Percentiles rank a stretch among this genome's conserved stretches.
Conservation (phyloP, 2,888 invertebrate species). For the Mythimna lalbum region DNA sequence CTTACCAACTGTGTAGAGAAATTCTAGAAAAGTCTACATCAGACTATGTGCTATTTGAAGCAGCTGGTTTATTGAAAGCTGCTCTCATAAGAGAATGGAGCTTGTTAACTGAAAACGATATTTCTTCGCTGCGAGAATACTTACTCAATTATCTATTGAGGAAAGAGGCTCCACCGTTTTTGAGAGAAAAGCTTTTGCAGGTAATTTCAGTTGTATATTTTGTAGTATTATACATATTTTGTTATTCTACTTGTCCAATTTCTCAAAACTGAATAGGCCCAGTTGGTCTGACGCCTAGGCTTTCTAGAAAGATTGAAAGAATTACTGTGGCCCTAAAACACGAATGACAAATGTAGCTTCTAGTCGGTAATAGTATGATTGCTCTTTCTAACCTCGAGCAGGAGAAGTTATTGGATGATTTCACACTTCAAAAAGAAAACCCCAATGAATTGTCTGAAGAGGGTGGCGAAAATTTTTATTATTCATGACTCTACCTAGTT, state of each 20-base stretch:
- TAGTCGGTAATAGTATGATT: too few relatives aligned
- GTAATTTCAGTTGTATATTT: conserved; percentile 74
- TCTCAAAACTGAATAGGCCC: too few relatives aligned
- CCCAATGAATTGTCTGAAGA: not conserved
- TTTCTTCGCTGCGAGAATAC: conserved; percentile 94
- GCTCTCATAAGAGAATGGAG: conserved; percentile 96
- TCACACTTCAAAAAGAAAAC: too few relatives aligned
- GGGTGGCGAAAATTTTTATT: not conserved
- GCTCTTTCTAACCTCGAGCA: too few relatives aligned
- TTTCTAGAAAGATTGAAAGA: too few relatives aligned
- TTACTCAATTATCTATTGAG: conserved; percentile 94
- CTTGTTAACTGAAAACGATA: conserved; percentile 92
- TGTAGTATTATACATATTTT: not conserved
- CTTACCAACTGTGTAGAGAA: conserved; percentile 95
- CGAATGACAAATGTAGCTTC: too few relatives aligned
- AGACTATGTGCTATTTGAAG: conserved; percentile 96
- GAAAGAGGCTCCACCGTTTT: conserved; percentile 93
- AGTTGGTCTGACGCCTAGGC: too few relatives aligned
- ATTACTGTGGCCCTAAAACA: too few relatives aligned
- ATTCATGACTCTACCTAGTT: too few relatives aligned
- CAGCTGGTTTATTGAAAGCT: conserved; percentile 95
- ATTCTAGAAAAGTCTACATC: conserved; percentile 94
- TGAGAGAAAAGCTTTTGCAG: conserved; percentile 93
- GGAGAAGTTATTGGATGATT: too few relatives aligned
- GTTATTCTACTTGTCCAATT: not conserved